Percentiles rank a stretch among this genome's conserved stretches.
Conservation (phyloP, 35 echinoderm and acorn worm species). For the Apostichopus californicus region DNA sequence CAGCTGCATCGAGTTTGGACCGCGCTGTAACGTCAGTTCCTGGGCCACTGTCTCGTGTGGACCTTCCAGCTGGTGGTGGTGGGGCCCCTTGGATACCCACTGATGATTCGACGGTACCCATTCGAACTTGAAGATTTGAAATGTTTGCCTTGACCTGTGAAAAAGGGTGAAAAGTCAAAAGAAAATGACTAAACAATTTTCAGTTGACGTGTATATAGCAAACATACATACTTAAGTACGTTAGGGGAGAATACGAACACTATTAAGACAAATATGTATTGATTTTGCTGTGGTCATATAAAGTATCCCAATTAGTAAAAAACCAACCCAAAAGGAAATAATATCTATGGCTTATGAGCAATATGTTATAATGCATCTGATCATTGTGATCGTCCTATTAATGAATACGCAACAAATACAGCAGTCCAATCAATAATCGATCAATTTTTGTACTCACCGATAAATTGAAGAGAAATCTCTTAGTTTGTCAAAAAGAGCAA, state of each 20-base stretch:
- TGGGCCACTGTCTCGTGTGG: not conserved
- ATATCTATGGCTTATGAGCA: too few relatives aligned
- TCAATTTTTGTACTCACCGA: too few relatives aligned
- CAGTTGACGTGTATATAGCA: not conserved
- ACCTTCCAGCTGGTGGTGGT: not conserved
- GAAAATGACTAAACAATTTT: not conserved
- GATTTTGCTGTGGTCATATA: too few relatives aligned
- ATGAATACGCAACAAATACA: not conserved
- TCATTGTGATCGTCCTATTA: not conserved
- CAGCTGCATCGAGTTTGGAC: not conserved
- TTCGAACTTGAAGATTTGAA: constrained; percentile 16
- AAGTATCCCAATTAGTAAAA: too few relatives aligned
- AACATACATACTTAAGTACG: too few relatives aligned
- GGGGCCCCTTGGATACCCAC: not conserved
- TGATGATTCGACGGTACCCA: not conserved
- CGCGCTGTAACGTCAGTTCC: not conserved
- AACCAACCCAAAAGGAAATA: too few relatives aligned
- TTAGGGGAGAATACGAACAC: too few relatives aligned
- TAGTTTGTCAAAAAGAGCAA: too few relatives aligned
- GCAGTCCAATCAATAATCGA: too few relatives aligned
- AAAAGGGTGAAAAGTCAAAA: not conserved
- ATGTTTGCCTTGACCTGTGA: constrained; percentile 38
- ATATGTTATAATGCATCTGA: not conserved
- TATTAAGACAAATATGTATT: too few relatives aligned
- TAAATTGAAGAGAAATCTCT: too few relatives aligned